Base-by-base conservation (phyloP, 1,140 invertebrate species). In the Neelides sp. region DNA sequence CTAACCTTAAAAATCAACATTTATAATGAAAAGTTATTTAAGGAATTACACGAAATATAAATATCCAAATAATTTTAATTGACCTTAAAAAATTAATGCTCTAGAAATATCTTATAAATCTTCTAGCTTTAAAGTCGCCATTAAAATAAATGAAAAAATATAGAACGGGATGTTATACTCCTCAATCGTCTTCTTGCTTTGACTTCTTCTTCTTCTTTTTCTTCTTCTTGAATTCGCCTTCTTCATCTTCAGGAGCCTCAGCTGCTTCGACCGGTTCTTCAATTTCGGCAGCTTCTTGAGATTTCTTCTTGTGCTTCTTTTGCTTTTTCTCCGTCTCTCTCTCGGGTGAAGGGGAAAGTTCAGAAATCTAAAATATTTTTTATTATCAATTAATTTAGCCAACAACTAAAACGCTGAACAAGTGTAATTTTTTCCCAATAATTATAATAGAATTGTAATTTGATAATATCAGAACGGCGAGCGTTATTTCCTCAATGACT, bases 191-290 rank as follows among this genome's bases (percentile, higher is more conserved):
- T 40, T 55, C 52, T 51, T 44, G 39, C 55, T 52, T 37, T 30
- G 41, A 42, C 41, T 66, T 64, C 48, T 68, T 66, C 54, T 67
- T 66, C 53, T 67, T 67, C 46, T 67, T 64, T 44, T 64, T 63
- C 49, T 62, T 64, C 48, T 66, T 67, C 42, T 64, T 64, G 49
- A 61, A 50, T 8, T 47, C 55, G 15, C 24, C 12, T 19, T 23
- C 48, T 8, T 43, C 52, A 63, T 64, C 39, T 64, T 64, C 54
- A 19, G 56, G 42, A 39, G 48, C 56, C 34, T 57, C 52, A 28
- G 57, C 60, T 46, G 40, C 20, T 15, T 23, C 51, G 5, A 23
- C 34, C 19, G 44, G 34, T 17, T 62, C 54, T 22, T 55, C 42
- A 36, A 22, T 10, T 28, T 50, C 56, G 23, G 52, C 54, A 27